phyloP scores from a whole-genome alignment of 1,140 invertebrate genomes.

The Anastrepha obliqua region DNA sequence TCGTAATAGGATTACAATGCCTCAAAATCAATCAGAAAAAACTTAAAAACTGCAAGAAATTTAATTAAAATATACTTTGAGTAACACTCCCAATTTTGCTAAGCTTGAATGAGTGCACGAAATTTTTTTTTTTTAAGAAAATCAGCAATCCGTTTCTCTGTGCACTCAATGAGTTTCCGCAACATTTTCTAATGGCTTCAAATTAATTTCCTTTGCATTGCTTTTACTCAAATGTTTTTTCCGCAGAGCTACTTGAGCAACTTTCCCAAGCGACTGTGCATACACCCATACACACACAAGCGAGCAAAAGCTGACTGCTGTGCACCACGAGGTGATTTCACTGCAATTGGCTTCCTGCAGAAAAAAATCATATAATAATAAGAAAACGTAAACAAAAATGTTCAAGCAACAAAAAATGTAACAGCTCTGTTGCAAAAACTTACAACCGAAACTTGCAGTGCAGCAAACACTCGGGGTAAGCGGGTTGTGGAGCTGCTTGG shows the following conservation, averaged over 20 bases:
- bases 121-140: too few relatives aligned
- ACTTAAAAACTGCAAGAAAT: too few relatives aligned
- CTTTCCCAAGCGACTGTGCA: background rate
- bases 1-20: too few relatives aligned
- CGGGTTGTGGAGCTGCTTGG: background rate
- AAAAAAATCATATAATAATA: background rate
- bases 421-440: background rate
- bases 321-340: background rate
- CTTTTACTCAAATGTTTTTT: background rate
- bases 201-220: constrained; percentile 29
- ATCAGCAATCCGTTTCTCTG: too few relatives aligned
- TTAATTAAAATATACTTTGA: too few relatives aligned
- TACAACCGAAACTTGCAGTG: background rate
- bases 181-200: background rate
- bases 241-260: background rate
- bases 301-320: background rate
- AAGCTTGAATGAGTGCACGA: too few relatives aligned
- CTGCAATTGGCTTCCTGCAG: background rate
- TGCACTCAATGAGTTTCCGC: background rate
- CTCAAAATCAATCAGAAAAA: too few relatives aligned
- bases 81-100: too few relatives aligned
- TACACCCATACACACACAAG: too few relatives aligned
- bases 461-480: background rate
- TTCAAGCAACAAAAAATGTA: background rate
- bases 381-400: background rate